Evolutionary conservation across 2,797 vertebrate species (phyloP), one percentile per base, ranked within the genome.

Genomic region (Uromys caudimaculatus): DNA sequence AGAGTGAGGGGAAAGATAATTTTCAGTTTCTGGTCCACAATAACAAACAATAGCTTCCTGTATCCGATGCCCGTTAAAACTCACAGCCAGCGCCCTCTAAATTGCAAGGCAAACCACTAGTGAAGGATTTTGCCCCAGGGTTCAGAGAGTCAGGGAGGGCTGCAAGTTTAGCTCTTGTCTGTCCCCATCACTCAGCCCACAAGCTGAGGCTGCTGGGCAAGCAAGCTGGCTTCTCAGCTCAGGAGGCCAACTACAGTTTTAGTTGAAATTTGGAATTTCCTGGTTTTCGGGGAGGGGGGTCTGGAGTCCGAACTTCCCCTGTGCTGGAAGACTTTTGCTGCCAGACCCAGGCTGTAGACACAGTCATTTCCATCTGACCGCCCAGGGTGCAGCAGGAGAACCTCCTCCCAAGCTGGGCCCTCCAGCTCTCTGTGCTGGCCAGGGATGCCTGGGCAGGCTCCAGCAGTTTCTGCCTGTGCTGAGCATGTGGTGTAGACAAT

Each of bases 241-340:
- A 14, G 44, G 94, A 91, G 86, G 91, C 91, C 91, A 90, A 94
- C 89, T 96, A 86, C 85, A 95, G 85, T 95, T 98, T 97, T 90
- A 97, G 90, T 85, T 97, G 76, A 47, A 91, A 96, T 27, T 50
- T 98, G 98, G 97, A 97, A 97, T 98, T 97, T 98, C 96, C 97
- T 97, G 95, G 91, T 95, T 94, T 96, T 16, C 32, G 0, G 41
- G 73, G 29, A 13, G 76, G 91, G 96, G 94, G 94, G 89, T 96
- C 97, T 97, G 95, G 95, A 98, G 95, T 86, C 96, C 38, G 47
- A 96, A 97, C 60, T 93, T 97, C 79, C 88, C 64, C 92, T 95
- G 93, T 95, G 92, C 90, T 83, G 95, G 95, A 78, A 54, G 94
- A 90, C 64, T 92, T 83, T 75, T 78, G 77, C 85, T 97, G 96